Percentiles rank a stretch among this genome's conserved stretches.
Conservation (phyloP, 2,888 invertebrate species). For the Oxyscelio sp. region DNA sequence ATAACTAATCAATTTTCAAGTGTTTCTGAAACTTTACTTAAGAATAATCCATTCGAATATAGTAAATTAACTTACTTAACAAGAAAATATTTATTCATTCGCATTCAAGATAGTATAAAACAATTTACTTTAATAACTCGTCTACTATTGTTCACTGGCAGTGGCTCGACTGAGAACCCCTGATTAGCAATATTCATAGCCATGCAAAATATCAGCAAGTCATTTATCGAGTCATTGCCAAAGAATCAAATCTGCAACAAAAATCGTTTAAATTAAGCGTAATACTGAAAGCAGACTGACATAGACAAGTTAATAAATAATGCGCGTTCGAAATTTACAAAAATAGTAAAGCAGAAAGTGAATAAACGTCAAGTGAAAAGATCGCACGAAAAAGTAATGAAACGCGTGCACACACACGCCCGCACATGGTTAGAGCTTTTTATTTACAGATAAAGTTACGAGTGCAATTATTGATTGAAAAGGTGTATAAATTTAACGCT, state of each 20-base stretch:
- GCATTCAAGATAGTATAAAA: too few species aligned
- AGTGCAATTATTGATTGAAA: constrained; percentile 44
- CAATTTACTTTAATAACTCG: too few species aligned
- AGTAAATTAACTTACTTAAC: too few species aligned
- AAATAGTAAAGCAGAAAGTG: neutral
- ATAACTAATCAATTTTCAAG: too few species aligned
- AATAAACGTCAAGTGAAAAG: neutral
- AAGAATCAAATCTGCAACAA: constrained; percentile 59
- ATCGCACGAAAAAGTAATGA: neutral
- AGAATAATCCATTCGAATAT: too few species aligned
- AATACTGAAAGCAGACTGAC: constrained; percentile 7
- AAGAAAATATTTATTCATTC: too few species aligned
- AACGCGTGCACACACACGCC: neutral
- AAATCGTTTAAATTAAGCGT: constrained; percentile 49
- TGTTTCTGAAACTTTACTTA: too few species aligned
- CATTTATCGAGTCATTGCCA: constrained; percentile 68
- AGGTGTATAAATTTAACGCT: constrained; percentile 23
- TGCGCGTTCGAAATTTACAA: neutral
- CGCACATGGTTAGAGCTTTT: too few species aligned
- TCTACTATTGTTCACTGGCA: too few species aligned
- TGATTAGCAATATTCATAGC: constrained; percentile 69
- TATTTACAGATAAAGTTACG: constrained; percentile 28
- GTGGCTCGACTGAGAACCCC: constrained; percentile 67
- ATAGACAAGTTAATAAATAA: neutral
- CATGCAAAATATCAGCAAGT: constrained; percentile 69